Conservation (phyloP, 2,888 invertebrate species). For the Geophilus truncorum region DNA sequence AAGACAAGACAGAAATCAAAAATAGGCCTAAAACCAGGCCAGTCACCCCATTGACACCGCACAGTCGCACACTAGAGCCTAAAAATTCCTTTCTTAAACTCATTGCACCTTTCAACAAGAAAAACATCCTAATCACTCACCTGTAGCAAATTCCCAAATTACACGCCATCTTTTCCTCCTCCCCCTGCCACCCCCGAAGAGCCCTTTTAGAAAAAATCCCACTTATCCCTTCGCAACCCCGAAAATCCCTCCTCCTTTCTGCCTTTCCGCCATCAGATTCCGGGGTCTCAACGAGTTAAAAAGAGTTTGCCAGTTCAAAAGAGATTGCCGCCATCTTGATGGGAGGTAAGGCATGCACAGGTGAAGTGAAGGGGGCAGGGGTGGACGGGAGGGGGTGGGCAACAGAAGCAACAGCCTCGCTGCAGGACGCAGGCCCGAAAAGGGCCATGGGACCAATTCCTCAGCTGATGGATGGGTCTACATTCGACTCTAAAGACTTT, state of each 20-base stretch:
- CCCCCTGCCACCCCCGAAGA: neutral
- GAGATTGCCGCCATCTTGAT: neutral
- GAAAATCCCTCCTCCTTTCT: neutral
- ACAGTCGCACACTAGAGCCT: no score
- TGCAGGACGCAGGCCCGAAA: neutral
- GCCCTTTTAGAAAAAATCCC: no score
- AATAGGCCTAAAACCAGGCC: no score
- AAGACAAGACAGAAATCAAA: no score
- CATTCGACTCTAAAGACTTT: neutral
- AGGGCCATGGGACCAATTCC: constrained; percentile 7
- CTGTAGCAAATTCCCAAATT: neutral
- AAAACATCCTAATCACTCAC: neutral
- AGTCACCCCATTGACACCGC: no score
- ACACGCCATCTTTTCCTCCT: neutral
- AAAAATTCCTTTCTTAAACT: no score
- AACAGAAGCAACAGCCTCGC: constrained; percentile 8
- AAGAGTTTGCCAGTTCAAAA: neutral
- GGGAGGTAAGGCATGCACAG: constrained; percentile 16
- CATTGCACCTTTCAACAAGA: no score
- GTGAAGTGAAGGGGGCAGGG: no score
- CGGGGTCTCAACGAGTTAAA: neutral
- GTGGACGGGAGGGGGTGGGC: neutral
- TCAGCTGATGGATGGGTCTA: constrained; percentile 6
- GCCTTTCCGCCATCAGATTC: neutral
- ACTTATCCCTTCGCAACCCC: neutral